Conservation (phyloP, 2,888 invertebrate species). For the Eupithecia subumbrata region DNA sequence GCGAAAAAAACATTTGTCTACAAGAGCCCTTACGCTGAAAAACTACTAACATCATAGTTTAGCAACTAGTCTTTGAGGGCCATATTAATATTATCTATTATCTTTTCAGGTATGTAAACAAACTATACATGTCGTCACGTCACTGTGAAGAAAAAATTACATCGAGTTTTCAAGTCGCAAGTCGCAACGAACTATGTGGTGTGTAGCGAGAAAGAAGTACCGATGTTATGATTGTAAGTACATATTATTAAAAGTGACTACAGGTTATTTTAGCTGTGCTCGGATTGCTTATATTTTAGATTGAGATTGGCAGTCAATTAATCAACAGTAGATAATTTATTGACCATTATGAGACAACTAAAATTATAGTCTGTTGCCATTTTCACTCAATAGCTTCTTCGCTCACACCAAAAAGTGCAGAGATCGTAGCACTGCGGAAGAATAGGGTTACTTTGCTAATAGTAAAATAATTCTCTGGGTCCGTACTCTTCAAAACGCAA, state of each 20-base stretch:
- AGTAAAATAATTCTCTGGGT: too few relatives aligned
- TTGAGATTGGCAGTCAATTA: not conserved
- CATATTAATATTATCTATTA: constrained; percentile 22
- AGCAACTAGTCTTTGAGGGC: not conserved
- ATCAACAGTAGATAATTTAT: not conserved
- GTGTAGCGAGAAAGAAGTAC: not conserved
- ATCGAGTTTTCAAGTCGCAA: constrained; percentile 22
- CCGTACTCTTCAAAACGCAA: too few relatives aligned
- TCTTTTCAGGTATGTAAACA: constrained; percentile 59
- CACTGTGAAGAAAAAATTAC: constrained; percentile 31
- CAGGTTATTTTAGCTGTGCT: not conserved
- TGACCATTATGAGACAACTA: too few relatives aligned
- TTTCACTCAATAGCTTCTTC: not conserved
- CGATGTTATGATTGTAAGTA: constrained; percentile 8
- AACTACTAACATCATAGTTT: not conserved
- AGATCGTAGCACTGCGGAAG: not conserved
- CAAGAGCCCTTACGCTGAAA: not conserved
- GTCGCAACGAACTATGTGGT: constrained; percentile 16
- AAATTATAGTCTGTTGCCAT: not conserved
- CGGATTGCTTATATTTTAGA: not conserved
- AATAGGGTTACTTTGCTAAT: not conserved
- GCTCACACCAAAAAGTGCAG: not conserved
- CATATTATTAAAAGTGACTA: not conserved
- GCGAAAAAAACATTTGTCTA: too few relatives aligned
- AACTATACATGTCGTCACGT: constrained; percentile 17